phyloP scores from a whole-genome alignment of 2,888 invertebrate species.

The Heliconius erato region DNA sequence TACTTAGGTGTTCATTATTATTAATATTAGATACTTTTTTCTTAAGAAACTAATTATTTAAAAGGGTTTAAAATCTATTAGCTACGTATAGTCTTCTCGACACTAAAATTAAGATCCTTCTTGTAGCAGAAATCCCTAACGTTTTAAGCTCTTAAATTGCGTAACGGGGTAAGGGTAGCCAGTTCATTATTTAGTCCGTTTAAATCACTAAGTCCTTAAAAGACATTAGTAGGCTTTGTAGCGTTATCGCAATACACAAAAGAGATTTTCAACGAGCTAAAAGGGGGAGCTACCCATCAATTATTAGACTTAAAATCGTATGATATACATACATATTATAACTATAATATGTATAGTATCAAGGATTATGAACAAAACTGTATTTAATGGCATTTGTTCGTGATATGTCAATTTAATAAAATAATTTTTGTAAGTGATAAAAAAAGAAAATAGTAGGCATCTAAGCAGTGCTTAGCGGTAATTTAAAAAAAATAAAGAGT shows the following conservation, averaged over 20 bases:
- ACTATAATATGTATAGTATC: constrained; percentile 44
- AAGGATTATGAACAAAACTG: constrained; percentile 37
- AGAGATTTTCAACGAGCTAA: constrained; percentile 76
- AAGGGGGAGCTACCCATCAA: constrained; percentile 68
- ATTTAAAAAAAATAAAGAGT: no score
- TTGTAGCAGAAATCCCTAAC: constrained; percentile 57
- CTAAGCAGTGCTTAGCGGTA: no score
- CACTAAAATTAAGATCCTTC: background rate
- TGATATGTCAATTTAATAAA: background rate
- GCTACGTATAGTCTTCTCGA: background rate
- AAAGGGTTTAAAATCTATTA: background rate
- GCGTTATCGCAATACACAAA: constrained; percentile 83
- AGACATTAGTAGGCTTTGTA: constrained; percentile 85
- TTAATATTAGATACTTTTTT: background rate
- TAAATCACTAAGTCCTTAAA: constrained; percentile 86
- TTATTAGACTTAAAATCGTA: constrained; percentile 71
- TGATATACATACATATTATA: constrained; percentile 53
- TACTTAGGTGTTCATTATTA: background rate
- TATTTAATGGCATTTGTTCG: constrained; percentile 16
- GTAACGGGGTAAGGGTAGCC: constrained; percentile 76
- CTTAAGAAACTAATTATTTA: background rate
- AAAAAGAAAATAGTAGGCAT: no score
- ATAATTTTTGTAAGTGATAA: background rate
- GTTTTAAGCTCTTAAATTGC: constrained; percentile 78
- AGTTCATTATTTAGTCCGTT: constrained; percentile 86